Conservation (phyloP, 2,888 invertebrate species). For the Hypselothyrea guttata region DNA sequence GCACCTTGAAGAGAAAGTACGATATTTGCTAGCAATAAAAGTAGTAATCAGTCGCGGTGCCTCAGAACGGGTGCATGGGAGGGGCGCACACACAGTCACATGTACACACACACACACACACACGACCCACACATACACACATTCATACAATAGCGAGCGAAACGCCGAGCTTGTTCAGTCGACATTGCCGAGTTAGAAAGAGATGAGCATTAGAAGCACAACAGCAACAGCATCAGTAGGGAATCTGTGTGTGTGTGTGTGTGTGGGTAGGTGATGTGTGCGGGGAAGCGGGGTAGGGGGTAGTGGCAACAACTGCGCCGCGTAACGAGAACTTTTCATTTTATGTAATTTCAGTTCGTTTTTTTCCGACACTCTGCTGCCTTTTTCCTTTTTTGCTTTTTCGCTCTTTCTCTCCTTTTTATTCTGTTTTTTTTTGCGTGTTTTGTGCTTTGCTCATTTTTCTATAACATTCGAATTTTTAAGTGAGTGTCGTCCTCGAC, state of each 20-base stretch:
- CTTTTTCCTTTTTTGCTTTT: slow-evolving; percentile 22
- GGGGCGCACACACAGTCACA: slow-evolving; percentile 10
- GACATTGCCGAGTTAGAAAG: slow-evolving; percentile 81
- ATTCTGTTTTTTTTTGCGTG: slow-evolving; percentile 7
- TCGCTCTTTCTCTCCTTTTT: not conserved
- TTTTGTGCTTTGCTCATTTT: slow-evolving; percentile 75
- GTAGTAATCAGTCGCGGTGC: slow-evolving; percentile 80
- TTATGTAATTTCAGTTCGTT: slow-evolving; percentile 71
- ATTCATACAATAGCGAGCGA: slow-evolving; percentile 31
- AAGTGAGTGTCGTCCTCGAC: slow-evolving; percentile 62
- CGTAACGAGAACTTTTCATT: slow-evolving; percentile 77
- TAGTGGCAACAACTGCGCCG: slow-evolving; percentile 64
- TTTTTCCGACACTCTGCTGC: slow-evolving; percentile 46
- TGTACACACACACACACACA: slow-evolving; percentile 16
- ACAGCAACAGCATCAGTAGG: slow-evolving; percentile 39
- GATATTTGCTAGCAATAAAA: slow-evolving; percentile 82
- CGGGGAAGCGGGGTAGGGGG: not conserved
- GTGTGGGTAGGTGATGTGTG: slow-evolving; percentile 7
- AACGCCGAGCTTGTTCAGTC: slow-evolving; percentile 31
- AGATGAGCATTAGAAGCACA: slow-evolving; percentile 80
- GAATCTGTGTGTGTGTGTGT: slow-evolving; percentile 5
- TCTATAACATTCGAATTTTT: slow-evolving; percentile 75
- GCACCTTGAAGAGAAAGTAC: slow-evolving; percentile 71
- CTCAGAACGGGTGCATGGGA: slow-evolving; percentile 28
- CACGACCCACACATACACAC: slow-evolving; percentile 4